These are phyloP conservation scores for Hyalella azteca DNA, from an alignment of 2,888 invertebrate species.

Conservation along the genomic window DNA sequence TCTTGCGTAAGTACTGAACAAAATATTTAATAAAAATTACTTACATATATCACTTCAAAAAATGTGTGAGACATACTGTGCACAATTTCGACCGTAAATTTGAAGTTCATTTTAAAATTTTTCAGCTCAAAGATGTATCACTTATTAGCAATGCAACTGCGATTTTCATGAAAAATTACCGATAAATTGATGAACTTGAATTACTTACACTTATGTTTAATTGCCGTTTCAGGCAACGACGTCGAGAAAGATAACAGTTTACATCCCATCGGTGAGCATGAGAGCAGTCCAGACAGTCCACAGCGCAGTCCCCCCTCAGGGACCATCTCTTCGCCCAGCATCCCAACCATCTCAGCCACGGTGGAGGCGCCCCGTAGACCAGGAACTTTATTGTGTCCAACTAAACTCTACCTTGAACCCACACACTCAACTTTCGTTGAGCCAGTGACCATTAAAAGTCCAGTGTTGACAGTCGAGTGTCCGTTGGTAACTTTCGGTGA, in stretches of 20 bases:
- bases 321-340: background rate
- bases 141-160: background rate
- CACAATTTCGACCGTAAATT: too few species aligned
- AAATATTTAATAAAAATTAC: too few species aligned
- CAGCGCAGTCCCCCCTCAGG: background rate
- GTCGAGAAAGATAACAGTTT: slow-evolving; percentile 5
- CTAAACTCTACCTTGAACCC: background rate
- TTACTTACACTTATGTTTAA: too few species aligned
- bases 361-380: background rate
- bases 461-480: background rate
- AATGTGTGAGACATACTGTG: too few species aligned
- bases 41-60: too few species aligned
- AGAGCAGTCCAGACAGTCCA: slow-evolving; percentile 1
- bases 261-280: background rate
- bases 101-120: too few species aligned
- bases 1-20: background rate
- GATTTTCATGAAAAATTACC: background rate
- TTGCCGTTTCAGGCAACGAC: background rate
- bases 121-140: too few species aligned
- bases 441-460: background rate
- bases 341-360: slow-evolving; percentile 27
- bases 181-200: background rate
- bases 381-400: background rate
- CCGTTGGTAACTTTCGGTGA: background rate
- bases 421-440: background rate